These are phyloP conservation scores for Tupiocoris notatus DNA, from an alignment of 2,888 invertebrate species.

Conservation along the genomic window DNA sequence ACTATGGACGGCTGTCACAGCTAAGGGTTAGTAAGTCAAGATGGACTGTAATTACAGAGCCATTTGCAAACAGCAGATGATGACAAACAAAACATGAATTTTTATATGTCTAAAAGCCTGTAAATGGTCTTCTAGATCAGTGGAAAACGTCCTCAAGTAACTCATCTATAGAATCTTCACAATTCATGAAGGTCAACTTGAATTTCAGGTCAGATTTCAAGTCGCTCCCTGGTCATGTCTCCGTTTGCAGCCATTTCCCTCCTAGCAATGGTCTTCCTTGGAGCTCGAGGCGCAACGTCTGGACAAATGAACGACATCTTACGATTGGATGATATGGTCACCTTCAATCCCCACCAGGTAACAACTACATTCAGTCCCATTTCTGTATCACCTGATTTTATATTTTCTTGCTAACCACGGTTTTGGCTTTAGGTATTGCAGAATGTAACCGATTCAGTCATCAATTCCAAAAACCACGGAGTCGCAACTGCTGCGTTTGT, in stretches of 20 bases:
- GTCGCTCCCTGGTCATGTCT: slow-evolving; percentile 73
- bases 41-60: too few relatives aligned
- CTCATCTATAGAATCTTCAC: too few relatives aligned
- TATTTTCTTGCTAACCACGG: too few relatives aligned
- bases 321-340: slow-evolving; percentile 80
- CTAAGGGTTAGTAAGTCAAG: slow-evolving; percentile 58
- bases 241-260: slow-evolving; percentile 83
- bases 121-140: too few relatives aligned
- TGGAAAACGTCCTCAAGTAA: too few relatives aligned
- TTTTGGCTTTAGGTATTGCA: slow-evolving; percentile 65
- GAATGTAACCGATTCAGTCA: slow-evolving; percentile 77
- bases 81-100: too few relatives aligned
- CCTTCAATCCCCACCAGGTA: slow-evolving; percentile 79
- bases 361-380: too few relatives aligned
- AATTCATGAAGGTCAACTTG: too few relatives aligned
- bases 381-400: too few relatives aligned
- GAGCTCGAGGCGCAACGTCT: slow-evolving; percentile 81
- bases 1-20: slow-evolving; percentile 73
- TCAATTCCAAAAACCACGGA: slow-evolving; percentile 63
- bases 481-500: slow-evolving; percentile 78
- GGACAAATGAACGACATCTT: slow-evolving; percentile 87
- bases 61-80: too few relatives aligned
- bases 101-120: too few relatives aligned
- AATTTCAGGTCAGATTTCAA: slow-evolving; percentile 58
- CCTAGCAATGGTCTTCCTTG: slow-evolving; percentile 86